Conservation (phyloP, 2,888 invertebrate genomes). For the Tineola bisselliella region DNA sequence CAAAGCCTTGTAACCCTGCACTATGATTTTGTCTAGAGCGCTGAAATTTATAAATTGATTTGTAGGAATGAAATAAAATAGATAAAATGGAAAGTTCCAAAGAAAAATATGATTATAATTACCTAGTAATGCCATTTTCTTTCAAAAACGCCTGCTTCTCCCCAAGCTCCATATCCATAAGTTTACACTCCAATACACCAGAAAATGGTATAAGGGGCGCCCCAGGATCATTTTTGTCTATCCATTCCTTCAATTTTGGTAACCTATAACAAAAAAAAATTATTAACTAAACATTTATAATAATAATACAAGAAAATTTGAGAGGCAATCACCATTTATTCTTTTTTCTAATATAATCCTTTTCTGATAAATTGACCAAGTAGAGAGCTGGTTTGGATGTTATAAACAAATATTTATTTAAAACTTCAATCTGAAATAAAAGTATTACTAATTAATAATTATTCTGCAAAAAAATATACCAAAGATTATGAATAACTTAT, state of each 20-base stretch:
- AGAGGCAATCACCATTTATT: conserved; percentile 86
- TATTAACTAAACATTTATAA: not conserved
- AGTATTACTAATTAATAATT: not conserved
- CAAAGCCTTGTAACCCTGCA: conserved; percentile 95
- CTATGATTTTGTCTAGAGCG: conserved; percentile 95
- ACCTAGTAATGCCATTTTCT: conserved; percentile 85
- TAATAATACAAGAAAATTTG: not conserved
- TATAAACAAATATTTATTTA: conserved; percentile 96
- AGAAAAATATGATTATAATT: too few species aligned
- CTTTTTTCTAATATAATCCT: conserved; percentile 98
- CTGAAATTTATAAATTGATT: conserved; percentile 54
- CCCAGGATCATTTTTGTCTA: conserved; percentile 96
- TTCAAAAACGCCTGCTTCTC: conserved; percentile 83
- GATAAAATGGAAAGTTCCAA: too few species aligned
- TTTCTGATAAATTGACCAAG: conserved; percentile 95
- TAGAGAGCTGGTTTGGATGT: conserved; percentile 98
- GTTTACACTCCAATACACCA: conserved; percentile 87
- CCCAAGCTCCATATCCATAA: conserved; percentile 84
- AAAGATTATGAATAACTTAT: conserved; percentile 26
- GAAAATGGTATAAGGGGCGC: conserved; percentile 96
- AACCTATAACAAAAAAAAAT: conserved; percentile 68
- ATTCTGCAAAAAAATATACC: not conserved
- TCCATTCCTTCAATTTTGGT: conserved; percentile 97
- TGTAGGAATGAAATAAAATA: too few species aligned
- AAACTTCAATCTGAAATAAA: conserved; percentile 82